phyloP scores from a whole-genome alignment of 2,113 vertebrate species.

The Illadopsis cleaveri region DNA sequence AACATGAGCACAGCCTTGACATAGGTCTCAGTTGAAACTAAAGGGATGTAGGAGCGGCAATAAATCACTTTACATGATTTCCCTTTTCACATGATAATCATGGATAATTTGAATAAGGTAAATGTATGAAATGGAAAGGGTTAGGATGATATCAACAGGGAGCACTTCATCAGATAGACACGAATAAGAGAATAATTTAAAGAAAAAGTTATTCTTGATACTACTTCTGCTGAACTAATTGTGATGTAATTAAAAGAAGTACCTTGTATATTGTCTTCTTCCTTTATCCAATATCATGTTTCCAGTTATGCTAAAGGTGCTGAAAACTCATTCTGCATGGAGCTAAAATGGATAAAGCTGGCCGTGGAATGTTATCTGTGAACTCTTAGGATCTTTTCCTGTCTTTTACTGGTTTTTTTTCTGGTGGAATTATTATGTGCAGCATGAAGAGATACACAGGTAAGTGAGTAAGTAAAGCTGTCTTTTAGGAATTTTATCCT shows the following conservation, averaged over 20 bases:
- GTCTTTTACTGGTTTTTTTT: background rate
- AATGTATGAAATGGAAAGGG: background rate
- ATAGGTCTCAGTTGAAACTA: background rate
- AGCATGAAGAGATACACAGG: background rate
- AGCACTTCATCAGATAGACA: background rate
- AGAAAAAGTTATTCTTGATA: background rate
- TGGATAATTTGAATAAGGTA: background rate
- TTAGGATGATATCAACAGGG: background rate
- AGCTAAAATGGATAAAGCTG: background rate
- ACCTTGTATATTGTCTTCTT: background rate
- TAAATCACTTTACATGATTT: background rate
- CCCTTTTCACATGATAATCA: background rate
- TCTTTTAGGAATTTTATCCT: background rate
- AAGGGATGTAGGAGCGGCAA: background rate
- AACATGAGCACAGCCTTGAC: background rate
- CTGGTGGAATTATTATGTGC: background rate
- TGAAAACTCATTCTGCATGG: background rate
- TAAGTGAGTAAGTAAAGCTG: background rate
- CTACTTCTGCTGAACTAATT: background rate
- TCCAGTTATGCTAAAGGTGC: background rate
- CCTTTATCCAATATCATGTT: background rate
- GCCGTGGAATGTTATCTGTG: background rate
- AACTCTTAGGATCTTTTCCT: background rate
- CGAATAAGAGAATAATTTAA: background rate
- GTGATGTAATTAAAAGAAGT: background rate